Evolutionary conservation across 1,140 invertebrate species (phyloP).

Genomic region (Pollicipes pollicipes): DNA sequence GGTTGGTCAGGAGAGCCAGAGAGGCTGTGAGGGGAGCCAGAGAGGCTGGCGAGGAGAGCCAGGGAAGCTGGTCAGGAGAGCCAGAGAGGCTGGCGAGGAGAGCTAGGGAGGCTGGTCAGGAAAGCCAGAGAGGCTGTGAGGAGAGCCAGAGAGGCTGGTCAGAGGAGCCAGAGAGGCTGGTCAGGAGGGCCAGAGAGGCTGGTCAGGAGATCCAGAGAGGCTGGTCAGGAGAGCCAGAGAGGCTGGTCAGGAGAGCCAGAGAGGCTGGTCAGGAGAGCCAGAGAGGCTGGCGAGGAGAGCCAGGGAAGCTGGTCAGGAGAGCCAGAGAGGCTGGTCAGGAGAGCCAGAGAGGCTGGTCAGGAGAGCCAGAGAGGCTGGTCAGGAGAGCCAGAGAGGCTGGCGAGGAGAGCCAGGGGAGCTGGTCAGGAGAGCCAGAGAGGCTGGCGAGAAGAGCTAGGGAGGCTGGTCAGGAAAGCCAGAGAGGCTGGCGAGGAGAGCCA

Average conservation of each 20-base stretch:
- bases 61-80: too few species aligned
- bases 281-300: too few species aligned
- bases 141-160: constrained; percentile 2
- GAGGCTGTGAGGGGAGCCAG: background rate
- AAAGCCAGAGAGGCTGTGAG: background rate
- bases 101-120: background rate
- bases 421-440: too few species aligned
- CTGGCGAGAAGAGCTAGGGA: too few species aligned
- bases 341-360: background rate
- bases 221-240: constrained; percentile 6
- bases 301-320: too few species aligned
- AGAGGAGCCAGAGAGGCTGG: constrained; percentile 3
- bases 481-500: background rate
- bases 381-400: background rate
- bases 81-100: too few species aligned
- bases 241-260: background rate
- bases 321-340: background rate
- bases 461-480: background rate
- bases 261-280: background rate
- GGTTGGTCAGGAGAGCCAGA: too few species aligned
- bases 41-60: too few species aligned
- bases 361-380: background rate
- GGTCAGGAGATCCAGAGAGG: too few species aligned
- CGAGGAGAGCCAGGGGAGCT: too few species aligned
- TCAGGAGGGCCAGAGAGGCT: too few species aligned